Conservation (phyloP, 2,797 vertebrate species). For the Enteromius viviparus region DNA sequence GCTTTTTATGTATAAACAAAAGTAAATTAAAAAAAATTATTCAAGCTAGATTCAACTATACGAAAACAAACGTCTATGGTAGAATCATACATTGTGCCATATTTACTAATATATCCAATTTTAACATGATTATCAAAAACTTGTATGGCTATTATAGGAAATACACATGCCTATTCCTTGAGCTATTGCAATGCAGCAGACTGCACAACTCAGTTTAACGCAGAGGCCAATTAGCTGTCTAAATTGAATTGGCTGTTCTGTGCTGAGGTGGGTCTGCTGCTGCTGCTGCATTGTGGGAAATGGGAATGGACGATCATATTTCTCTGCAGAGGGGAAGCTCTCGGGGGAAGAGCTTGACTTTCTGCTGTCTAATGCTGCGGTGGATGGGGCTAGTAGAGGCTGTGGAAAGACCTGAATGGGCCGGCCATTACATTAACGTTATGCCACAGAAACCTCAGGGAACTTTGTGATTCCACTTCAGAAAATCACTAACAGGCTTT, state of each 20-base stretch:
- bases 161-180: not conserved
- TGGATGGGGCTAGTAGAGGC: not conserved
- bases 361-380: conserved; percentile 52
- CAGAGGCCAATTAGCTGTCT: conserved; percentile 15
- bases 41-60: not conserved
- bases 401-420: conserved; percentile 17
- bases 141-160: not conserved
- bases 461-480: conserved; percentile 43
- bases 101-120: not conserved
- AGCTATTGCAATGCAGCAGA: conserved; percentile 3
- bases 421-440: conserved; percentile 39
- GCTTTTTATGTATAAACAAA: not conserved
- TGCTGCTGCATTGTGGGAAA: conserved; percentile 34
- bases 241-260: conserved; percentile 34
- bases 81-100: not conserved
- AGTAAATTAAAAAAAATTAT: no score
- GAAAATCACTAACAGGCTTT: conserved; percentile 47
- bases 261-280: conserved; percentile 20
- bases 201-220: conserved; percentile 2
- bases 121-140: conserved; percentile 1
- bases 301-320: conserved; percentile 41
- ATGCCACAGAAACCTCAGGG: conserved; percentile 44
- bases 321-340: conserved; percentile 50
- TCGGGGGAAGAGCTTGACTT: conserved; percentile 22
- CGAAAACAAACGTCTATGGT: not conserved